These are phyloP conservation scores for Lasiurus borealis DNA, from an alignment of 2,113 vertebrate species.

Conservation along the genomic window DNA sequence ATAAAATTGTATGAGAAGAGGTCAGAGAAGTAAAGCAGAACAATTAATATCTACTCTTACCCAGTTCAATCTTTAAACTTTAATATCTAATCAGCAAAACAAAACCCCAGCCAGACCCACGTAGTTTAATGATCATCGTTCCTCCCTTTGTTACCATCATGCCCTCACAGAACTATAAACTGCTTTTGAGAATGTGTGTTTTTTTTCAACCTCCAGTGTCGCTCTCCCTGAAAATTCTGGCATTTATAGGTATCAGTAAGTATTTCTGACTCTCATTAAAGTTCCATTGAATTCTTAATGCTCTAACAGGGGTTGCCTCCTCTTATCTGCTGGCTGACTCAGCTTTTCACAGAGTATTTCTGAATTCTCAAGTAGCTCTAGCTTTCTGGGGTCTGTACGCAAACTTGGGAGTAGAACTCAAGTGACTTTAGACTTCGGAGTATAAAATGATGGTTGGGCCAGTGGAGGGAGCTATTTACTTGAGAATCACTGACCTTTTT, in stretches of 20 bases:
- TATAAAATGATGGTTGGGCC: constrained; percentile 42
- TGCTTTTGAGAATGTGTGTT: not conserved
- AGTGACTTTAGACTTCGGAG: not conserved
- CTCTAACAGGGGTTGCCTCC: not conserved
- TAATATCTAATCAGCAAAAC: not conserved
- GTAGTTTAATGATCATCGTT: not conserved
- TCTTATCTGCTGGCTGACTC: not conserved
- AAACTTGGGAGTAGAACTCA: not conserved
- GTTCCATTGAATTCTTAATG: not conserved
- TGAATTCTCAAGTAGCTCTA: not conserved
- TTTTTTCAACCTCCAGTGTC: not conserved
- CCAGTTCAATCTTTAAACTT: not conserved
- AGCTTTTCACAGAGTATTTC: constrained; percentile 1
- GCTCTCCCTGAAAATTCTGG: not conserved
- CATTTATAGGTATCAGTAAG: not conserved
- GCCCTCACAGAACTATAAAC: not conserved
- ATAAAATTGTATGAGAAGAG: not conserved
- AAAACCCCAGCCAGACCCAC: not conserved
- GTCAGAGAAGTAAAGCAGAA: not conserved
- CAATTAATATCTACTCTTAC: not conserved
- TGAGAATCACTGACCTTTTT: constrained; percentile 57
- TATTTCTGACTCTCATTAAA: not conserved
- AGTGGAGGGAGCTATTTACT: constrained; percentile 75
- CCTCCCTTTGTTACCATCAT: not conserved
- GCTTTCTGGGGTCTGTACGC: not conserved